These are phyloP conservation scores for Clarias macrocephalus DNA, from an alignment of 2,113 vertebrate species.

Conservation along the genomic window DNA sequence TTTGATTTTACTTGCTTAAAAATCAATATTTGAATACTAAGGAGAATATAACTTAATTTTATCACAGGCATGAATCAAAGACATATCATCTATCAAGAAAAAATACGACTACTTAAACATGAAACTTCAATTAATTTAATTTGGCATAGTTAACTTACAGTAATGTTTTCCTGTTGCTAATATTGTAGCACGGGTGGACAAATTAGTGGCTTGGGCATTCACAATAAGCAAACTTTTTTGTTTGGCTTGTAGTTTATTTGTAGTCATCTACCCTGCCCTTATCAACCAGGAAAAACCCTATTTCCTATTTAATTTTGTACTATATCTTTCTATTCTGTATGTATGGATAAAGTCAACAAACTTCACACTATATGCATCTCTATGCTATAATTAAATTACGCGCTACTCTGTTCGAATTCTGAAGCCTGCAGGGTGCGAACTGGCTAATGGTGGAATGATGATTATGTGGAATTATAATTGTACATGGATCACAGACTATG, in stretches of 20 bases:
- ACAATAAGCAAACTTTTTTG: no score
- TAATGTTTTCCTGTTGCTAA: no score
- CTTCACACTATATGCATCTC: neutral
- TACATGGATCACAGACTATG: neutral
- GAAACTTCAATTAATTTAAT: no score
- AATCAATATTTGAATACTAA: no score
- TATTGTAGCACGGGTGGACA: no score
- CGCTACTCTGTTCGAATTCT: neutral
- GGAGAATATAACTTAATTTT: no score
- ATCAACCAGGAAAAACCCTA: neutral
- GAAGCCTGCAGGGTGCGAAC: neutral
- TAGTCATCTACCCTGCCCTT: neutral
- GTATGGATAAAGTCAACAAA: neutral
- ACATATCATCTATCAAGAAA: no score
- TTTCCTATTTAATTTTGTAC: neutral
- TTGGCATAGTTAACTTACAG: no score
- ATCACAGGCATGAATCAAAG: no score
- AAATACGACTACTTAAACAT: no score
- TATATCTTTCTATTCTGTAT: neutral
- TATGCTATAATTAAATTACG: neutral
- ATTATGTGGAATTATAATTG: neutral
- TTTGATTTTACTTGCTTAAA: no score
- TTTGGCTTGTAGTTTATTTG: neutral
- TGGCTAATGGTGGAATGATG: neutral
- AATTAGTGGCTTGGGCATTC: no score